Percentiles rank a stretch among this genome's conserved stretches.
These are phyloP conservation scores for Brachionus asplanchnoidis DNA, from an alignment of 1,140 invertebrate genomes.

Conservation along the genomic window DNA sequence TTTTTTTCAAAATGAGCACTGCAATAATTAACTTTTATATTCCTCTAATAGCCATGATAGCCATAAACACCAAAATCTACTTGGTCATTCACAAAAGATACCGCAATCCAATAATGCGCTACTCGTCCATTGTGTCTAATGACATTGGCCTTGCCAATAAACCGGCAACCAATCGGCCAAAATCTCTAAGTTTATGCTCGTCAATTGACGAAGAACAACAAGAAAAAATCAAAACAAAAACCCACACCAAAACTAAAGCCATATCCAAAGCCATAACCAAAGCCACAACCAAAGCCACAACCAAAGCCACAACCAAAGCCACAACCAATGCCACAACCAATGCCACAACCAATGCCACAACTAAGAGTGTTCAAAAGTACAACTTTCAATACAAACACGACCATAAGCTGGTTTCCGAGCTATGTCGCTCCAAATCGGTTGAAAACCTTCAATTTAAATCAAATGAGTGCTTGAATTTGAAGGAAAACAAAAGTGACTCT, in stretches of 20 bases:
- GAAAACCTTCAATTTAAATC: not conserved
- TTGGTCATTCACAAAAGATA: slow-evolving; percentile 53
- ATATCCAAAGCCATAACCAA: no score
- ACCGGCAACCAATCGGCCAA: not conserved
- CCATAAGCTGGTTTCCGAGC: not conserved
- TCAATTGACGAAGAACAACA: not conserved
- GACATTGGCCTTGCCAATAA: not conserved
- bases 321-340: not conserved
- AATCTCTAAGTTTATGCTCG: not conserved
- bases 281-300: not conserved
- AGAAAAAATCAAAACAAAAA: no score
- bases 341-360: no score
- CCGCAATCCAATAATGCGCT: slow-evolving; percentile 2
- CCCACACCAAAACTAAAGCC: no score
- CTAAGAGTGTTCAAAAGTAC: no score
- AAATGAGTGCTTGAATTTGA: not conserved
- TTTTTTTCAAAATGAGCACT: slow-evolving; percentile 57
- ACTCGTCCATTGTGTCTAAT: not conserved
- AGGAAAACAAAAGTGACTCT: not conserved
- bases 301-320: not conserved
- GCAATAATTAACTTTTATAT: slow-evolving; percentile 63
- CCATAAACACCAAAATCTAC: slow-evolving; percentile 60
- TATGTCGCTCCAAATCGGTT: not conserved
- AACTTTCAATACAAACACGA: no score
- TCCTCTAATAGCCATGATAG: slow-evolving; percentile 61